These are phyloP conservation scores for Rhynchophorus ferrugineus DNA, from an alignment of 1,140 invertebrate species.

Conservation along the genomic window DNA sequence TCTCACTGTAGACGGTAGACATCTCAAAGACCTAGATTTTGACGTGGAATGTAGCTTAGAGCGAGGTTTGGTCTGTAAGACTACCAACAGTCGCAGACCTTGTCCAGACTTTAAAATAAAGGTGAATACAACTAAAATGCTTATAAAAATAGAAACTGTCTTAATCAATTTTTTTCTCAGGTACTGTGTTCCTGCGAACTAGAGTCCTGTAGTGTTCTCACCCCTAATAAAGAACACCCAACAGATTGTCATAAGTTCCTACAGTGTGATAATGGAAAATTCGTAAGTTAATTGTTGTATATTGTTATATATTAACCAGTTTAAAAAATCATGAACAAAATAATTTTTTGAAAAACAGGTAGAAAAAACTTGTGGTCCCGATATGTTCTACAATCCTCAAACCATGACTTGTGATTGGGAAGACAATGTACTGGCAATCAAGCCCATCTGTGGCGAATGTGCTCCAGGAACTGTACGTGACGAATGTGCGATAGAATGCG, in stretches of 20 bases:
- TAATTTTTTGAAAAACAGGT: conserved; percentile 30
- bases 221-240: conserved; percentile 44
- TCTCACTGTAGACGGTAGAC: conserved; percentile 54
- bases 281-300: conserved; percentile 19
- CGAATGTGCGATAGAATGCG: conserved; percentile 49
- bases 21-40: conserved; percentile 59
- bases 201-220: conserved; percentile 39
- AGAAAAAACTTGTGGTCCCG: conserved; percentile 50
- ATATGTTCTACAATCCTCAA: conserved; percentile 55
- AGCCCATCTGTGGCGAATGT: conserved; percentile 52
- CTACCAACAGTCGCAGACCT: conserved; percentile 36
- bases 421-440: conserved; percentile 48
- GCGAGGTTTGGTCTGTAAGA: conserved; percentile 58
- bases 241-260: conserved; percentile 54
- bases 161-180: neutral
- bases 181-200: conserved; percentile 15
- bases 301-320: neutral
- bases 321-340: neutral
- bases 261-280: conserved; percentile 44
- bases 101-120: conserved; percentile 68
- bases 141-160: neutral
- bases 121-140: conserved; percentile 40
- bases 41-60: conserved; percentile 67
- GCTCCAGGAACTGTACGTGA: conserved; percentile 40
- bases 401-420: conserved; percentile 56